A percentile compares a stretch with the other conserved stretches of the same genome.
Conservation (phyloP, 1,140 invertebrate species). For the Zaprionus vittiger region DNA sequence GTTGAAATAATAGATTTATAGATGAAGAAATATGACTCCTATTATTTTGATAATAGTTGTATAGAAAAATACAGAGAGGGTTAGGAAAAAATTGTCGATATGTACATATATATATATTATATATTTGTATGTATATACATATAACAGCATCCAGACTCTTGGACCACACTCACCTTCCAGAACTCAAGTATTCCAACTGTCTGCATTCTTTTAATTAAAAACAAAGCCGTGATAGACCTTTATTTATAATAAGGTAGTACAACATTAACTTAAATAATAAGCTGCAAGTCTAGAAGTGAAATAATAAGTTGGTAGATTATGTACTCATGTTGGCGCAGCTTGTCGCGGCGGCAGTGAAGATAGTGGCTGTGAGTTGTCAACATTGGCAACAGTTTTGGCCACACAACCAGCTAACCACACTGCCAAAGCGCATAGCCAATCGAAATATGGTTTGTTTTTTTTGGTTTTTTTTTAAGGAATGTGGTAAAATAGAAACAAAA, state of each 20-base stretch:
- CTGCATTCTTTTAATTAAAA: background rate
- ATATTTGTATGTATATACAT: too few species aligned
- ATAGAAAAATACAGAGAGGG: too few species aligned
- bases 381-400: slow-evolving; percentile 56
- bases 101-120: too few species aligned
- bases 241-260: background rate
- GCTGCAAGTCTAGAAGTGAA: background rate
- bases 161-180: background rate
- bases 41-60: too few species aligned
- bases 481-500: slow-evolving; percentile 13
- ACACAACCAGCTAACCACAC: slow-evolving; percentile 99
- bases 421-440: slow-evolving; percentile 91
- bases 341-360: slow-evolving; percentile 94
- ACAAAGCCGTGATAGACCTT: background rate
- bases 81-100: too few species aligned
- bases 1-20: too few species aligned
- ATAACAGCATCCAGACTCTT: background rate
- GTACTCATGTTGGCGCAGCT: slow-evolving; percentile 65
- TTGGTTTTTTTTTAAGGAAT: slow-evolving; percentile 3
- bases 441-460: slow-evolving; percentile 37
- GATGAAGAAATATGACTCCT: too few species aligned
- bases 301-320: background rate
- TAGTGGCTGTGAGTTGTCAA: slow-evolving; percentile 94
- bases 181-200: background rate
- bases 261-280: background rate